A percentile compares a stretch with the other conserved stretches of the same genome.
These are phyloP conservation scores for Lagria hirta DNA, from an alignment of 2,888 invertebrate genomes.

Conservation along the genomic window DNA sequence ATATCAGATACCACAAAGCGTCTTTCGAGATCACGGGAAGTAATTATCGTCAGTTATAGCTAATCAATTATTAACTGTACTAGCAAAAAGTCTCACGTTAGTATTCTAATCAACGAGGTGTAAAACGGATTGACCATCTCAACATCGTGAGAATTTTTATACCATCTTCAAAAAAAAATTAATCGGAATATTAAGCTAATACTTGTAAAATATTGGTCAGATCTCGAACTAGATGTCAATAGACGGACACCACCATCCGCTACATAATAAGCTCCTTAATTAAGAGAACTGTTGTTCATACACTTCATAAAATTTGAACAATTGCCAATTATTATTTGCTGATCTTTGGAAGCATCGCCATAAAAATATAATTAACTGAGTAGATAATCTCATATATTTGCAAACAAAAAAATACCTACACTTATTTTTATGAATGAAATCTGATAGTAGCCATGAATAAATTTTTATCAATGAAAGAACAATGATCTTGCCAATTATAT, in stretches of 20 bases:
- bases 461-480: no score
- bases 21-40: constrained; percentile 25
- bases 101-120: constrained; percentile 21
- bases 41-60: constrained; percentile 26
- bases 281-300: no score
- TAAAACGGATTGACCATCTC: constrained; percentile 16
- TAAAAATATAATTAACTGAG: no score
- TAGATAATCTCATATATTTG: no score
- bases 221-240: constrained; percentile 8
- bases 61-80: constrained; percentile 30
- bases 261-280: constrained; percentile 15
- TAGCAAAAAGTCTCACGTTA: constrained; percentile 21
- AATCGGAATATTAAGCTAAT: constrained; percentile 6
- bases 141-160: constrained; percentile 23
- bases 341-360: no score
- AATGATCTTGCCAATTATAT: no score
- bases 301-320: no score
- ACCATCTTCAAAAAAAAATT: constrained; percentile 13
- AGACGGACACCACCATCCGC: constrained; percentile 24
- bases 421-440: no score
- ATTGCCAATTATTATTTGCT: no score
- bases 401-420: no score
- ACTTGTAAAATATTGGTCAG: constrained; percentile 16
- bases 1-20: constrained; percentile 22
- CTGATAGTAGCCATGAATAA: no score